Evolutionary conservation across 2,113 vertebrate genomes (phyloP).

Genomic region (Uria aalge): DNA sequence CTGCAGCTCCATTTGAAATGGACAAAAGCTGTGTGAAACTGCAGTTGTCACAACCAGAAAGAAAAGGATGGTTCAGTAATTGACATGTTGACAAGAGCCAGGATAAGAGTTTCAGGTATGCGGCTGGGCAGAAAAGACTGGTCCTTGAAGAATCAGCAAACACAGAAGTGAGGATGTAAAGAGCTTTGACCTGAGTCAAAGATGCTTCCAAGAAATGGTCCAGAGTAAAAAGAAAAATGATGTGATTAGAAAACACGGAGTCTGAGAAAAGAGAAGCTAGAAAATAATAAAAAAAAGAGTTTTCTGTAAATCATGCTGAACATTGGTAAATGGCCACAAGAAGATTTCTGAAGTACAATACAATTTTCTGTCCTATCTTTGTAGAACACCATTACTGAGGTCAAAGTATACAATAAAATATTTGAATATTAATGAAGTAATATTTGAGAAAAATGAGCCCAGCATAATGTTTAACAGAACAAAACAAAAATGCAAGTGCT

Average conservation of each 20-base stretch:
- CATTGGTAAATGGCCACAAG: not conserved
- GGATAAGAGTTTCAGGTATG: not conserved
- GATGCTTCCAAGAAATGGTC: not conserved
- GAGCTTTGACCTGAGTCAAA: not conserved
- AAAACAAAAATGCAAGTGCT: not conserved
- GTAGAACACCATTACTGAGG: not conserved
- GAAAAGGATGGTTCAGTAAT: not conserved
- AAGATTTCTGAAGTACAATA: not conserved
- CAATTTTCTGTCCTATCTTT: not conserved
- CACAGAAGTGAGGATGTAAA: not conserved
- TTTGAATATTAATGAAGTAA: not conserved
- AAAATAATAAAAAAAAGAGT: not conserved
- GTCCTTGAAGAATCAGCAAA: not conserved
- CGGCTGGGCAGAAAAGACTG: not conserved
- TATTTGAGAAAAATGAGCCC: not conserved
- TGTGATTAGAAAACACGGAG: not conserved
- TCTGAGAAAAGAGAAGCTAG: not conserved
- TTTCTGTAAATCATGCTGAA: not conserved
- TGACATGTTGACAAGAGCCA: not conserved
- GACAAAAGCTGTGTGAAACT: not conserved
- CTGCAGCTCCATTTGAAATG: not conserved
- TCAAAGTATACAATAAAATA: not conserved
- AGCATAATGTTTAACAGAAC: not conserved
- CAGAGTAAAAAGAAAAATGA: not conserved
- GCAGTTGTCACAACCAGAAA: not conserved